Conservation (phyloP, 2,888 invertebrate genomes). For the Oeneis ivallda region DNA sequence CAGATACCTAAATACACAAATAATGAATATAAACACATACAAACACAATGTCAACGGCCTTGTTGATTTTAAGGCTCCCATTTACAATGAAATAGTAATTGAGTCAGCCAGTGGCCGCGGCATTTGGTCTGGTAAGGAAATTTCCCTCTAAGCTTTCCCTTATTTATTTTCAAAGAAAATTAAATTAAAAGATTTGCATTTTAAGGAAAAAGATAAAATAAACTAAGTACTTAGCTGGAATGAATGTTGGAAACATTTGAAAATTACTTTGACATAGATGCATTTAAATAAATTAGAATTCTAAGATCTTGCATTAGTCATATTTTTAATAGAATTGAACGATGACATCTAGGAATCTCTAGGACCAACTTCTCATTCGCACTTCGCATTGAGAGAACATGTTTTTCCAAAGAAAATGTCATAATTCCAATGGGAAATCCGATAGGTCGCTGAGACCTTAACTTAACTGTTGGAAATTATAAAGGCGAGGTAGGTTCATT, state of each 20-base stretch:
- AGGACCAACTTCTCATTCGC: background rate
- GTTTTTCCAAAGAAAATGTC: background rate
- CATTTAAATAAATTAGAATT: constrained; percentile 2
- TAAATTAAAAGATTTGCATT: background rate
- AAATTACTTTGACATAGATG: constrained; percentile 4
- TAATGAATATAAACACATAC: too few relatives aligned
- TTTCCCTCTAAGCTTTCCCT: background rate
- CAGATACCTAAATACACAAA: too few relatives aligned
- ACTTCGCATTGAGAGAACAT: background rate
- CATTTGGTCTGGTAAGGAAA: too few relatives aligned
- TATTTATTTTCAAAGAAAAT: background rate
- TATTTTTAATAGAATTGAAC: background rate
- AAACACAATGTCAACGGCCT: too few relatives aligned
- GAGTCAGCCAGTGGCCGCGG: background rate
- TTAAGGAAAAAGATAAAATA: constrained; percentile 6
- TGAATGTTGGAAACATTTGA: background rate
- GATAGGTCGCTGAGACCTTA: too few relatives aligned
- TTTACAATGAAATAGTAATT: background rate
- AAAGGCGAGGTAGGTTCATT: background rate
- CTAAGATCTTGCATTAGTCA: constrained; percentile 1
- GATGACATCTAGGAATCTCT: background rate
- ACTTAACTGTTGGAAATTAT: too few relatives aligned
- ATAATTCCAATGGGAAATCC: background rate
- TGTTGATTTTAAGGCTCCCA: background rate
- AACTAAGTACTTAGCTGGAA: background rate